Conservation (phyloP, 2,797 vertebrate species). For the Sebastes flavidus region DNA sequence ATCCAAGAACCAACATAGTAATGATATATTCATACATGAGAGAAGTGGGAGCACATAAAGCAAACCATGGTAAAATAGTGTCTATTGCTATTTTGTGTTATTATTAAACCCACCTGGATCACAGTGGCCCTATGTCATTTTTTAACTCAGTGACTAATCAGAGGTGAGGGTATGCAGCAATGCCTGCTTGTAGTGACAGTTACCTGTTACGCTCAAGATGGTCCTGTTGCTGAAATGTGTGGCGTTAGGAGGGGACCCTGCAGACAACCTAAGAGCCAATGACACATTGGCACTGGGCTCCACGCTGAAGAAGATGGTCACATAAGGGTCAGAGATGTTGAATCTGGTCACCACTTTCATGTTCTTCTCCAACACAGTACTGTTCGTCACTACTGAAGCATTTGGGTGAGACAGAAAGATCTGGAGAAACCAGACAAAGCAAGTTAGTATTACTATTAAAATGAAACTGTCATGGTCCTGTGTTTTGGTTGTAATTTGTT, state of each 20-base stretch:
- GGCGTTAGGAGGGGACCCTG: slow-evolving; percentile 31
- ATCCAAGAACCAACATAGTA: background rate
- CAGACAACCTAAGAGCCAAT: slow-evolving; percentile 60
- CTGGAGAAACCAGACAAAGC: slow-evolving; percentile 56
- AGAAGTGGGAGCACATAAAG: background rate
- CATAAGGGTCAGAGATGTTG: slow-evolving; percentile 69
- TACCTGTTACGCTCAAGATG: slow-evolving; percentile 70
- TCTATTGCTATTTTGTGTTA: background rate
- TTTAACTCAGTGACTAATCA: background rate
- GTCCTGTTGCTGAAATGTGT: slow-evolving; percentile 15
- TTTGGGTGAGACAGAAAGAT: slow-evolving; percentile 69
- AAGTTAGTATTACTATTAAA: background rate
- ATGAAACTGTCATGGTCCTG: background rate
- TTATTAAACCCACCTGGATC: background rate
- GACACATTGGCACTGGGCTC: slow-evolving; percentile 63
- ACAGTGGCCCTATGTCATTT: background rate
- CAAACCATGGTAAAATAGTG: background rate
- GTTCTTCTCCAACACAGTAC: slow-evolving; percentile 30
- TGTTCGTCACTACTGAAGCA: background rate
- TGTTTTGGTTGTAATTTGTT: background rate
- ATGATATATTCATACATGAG: background rate
- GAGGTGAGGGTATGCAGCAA: background rate
- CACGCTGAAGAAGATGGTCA: slow-evolving; percentile 68
- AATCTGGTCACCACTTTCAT: slow-evolving; percentile 42
- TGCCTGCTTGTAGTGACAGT: background rate